Evolutionary conservation across 2,113 vertebrate genomes (phyloP), one percentile per base, ranked within the genome.

Genomic region (Motacilla tschutschensis): DNA sequence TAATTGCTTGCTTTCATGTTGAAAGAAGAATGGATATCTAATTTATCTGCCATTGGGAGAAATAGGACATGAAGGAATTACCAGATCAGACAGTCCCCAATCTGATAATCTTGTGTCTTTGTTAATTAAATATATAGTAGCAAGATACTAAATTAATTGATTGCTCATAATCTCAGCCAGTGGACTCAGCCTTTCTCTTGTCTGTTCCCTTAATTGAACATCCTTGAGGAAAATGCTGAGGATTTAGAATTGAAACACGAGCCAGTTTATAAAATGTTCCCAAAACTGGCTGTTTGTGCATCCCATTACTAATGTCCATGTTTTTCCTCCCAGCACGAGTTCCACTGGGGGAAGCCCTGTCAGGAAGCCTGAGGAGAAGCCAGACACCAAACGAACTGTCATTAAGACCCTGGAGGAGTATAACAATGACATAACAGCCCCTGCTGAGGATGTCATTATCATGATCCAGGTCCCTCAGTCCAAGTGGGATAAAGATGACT

Each of bases 401-500:
- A 96, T 98, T 65, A 98, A 98, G 95, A 98, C 97, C 14, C 95
- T 98, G 96, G 98, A 99, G 86, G 98, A 98, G 51, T 98, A 97
- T 65, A 97, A 97, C 64, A 98, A 98, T 6, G 97, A 97, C 76
- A 97, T 96, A 65, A 97, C 97, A 20, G 95, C 97, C 33, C 97
- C 97, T 35, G 95, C 96, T 14, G 97, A 98, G 85, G 98, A 97
- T 8, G 97, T 98, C 79, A 98, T 99, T 41, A 98, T 99, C 62
- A 98, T 98, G 97, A 94, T 98, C 87, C 98, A 99, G 93, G 97
- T 98, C 59, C 98, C 98, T 83, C 97, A 95, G 48, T 98, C 98
- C 63, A 98, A 98, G 87, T 98, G 98, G 97, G 97, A 98, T 79
- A 98, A 98, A 90, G 98, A 98, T 72, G 98, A 98, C 79, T 98